Percentiles rank a stretch among this genome's conserved stretches.
These are phyloP conservation scores for Phymatocera aterrima DNA, from an alignment of 2,888 invertebrate species.

Conservation along the genomic window DNA sequence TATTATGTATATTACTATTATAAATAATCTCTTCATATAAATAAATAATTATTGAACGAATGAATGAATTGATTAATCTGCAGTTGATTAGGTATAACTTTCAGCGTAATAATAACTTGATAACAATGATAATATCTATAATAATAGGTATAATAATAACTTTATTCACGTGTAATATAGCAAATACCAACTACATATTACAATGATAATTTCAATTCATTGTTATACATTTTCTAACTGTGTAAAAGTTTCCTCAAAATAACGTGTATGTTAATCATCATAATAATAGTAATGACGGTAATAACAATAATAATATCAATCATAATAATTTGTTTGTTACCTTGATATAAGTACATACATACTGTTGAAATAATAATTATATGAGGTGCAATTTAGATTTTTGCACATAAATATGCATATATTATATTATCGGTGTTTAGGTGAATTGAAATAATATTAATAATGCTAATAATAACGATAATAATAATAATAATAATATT, in stretches of 20 bases:
- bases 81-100: too few relatives aligned
- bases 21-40: too few relatives aligned
- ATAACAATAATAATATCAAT: background rate
- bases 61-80: too few relatives aligned
- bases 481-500: constrained; percentile 2
- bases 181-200: constrained; percentile 56
- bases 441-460: constrained; percentile 1
- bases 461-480: background rate
- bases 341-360: too few relatives aligned
- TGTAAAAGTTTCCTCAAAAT: background rate
- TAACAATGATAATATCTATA: too few relatives aligned
- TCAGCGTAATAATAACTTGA: too few relatives aligned
- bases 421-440: constrained; percentile 33
- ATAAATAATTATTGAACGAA: too few relatives aligned
- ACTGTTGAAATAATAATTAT: constrained; percentile 1
- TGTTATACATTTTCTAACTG: too few relatives aligned
- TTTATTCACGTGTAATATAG: too few relatives aligned
- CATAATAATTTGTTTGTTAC: constrained; percentile 1
- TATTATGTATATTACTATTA: too few relatives aligned
- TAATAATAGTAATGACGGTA: background rate
- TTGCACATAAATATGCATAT: too few relatives aligned
- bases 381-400: constrained; percentile 11
- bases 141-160: too few relatives aligned
- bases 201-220: background rate
- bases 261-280: background rate